Base-by-base conservation (phyloP, 2,888 invertebrate species). In the Eupithecia dodoneata region DNA sequence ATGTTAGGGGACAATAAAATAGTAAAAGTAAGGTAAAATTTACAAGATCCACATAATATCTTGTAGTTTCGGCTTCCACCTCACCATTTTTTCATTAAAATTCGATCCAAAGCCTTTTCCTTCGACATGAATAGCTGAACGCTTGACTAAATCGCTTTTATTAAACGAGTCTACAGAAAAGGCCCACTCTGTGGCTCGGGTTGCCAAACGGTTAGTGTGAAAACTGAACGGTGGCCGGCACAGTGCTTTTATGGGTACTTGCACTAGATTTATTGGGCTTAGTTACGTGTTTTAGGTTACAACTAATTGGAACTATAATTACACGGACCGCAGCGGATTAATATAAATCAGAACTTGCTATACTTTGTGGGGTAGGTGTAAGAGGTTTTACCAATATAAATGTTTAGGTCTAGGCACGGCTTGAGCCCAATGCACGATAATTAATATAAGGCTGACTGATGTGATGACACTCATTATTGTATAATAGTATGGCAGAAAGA, bases 241-340 rank as follows among this genome's bases (percentile, higher is more conserved):
- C 18, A 49, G 45, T 71, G 77, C 80, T 73, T 80, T 80, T 81
- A 81, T 79, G 78, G 80, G 76, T 66, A 63, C 77, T 81, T 80
- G 77, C 76, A 76, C 76, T 78, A 78, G 74, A 82, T 82, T 81
- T 82, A 82, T 81, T 78, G 63, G 76, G 78, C 80, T 82, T 80
- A 79, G 82, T 81, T 80, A 76, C 81, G 72, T 76, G 78, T 79
- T 81, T 80, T 80, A 81, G 77, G 75, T 76, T 76, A 78, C 76
- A 81, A 77, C 76, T 79, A 79, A 81, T 74, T 79, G 75, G 80
- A 79, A 72, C 75, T 73, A 49, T 79, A 80, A 82, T 82, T 80
- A 78, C 77, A 73, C 52, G 55, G 74, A 66, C 74, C 71, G 80
- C 74, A 73, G 65, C 72, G 78, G 78, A 74, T 77, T 78, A 75